Base-by-base conservation (phyloP, 2,797 vertebrate genomes). In the Silurus aristotelis region DNA sequence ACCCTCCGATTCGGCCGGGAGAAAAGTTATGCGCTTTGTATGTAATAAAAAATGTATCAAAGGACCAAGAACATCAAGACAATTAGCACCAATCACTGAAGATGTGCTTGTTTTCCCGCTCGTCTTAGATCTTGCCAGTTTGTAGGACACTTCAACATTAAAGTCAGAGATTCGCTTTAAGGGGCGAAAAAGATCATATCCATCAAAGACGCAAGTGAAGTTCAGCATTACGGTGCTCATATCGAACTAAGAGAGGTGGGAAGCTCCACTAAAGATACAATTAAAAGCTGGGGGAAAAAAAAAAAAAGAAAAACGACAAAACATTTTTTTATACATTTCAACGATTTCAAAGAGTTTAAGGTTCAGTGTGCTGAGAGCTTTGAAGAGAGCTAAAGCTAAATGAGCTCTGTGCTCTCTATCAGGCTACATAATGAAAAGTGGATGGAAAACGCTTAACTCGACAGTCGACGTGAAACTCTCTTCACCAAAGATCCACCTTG, bases 1-100 rank as follows among this genome's bases (percentile, higher is more conserved):
- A 58, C 52, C 60, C 7, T 72, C 43, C n/a, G 66, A 56, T 38
- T 63, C 38, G 10, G 60, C 22, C 13, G 22, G 10, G 25, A 14
- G 67, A 25, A 80, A 71, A 61, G 4, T n/a, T 38, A 43, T 43
- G 56, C 60, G 56, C 61, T 46, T 64, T n/a, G 19, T 20, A 70
- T 68, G 19, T 48, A 10, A 71, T 79, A 61, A 84, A 61, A 71
- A 85, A 80, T 73, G 68, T 43, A 83, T 72, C n/a, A 83, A 63
- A 73, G 14, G 27, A 31, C 27, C 60, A 17, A 80, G 60, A 80
- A 64, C 38, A 80, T 80, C 60, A 48, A 48, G 38, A 79, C 20
- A n/a, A 43, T 46, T 43, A 25, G 61, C 76, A 67, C 38, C 22
- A 66, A 48, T 80, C 22, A 48, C 46, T 48, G 46, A 10, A 48